Conservation (phyloP, 1,140 invertebrate species). For the Heliconius himera region DNA sequence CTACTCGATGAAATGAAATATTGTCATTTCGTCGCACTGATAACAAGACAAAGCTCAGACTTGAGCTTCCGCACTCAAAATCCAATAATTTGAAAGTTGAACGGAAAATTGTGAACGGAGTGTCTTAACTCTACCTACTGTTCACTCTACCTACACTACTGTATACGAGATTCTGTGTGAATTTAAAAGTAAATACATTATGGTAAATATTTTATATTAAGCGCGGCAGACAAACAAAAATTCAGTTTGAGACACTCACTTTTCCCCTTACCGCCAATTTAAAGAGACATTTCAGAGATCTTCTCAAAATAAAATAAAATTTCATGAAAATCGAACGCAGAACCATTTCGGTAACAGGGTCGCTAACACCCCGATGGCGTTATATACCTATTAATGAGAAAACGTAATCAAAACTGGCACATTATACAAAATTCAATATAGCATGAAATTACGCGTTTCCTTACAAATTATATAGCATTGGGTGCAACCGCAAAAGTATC, state of each 20-base stretch:
- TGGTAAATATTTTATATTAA: no score
- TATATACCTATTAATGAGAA: not conserved
- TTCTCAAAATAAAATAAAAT: no score
- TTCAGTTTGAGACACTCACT: no score
- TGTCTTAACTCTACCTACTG: not conserved
- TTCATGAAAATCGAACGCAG: not conserved
- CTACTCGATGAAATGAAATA: no score
- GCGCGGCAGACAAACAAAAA: not conserved
- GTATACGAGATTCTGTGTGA: not conserved
- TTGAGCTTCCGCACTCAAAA: not conserved
- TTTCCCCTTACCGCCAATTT: no score
- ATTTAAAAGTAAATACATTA: not conserved
- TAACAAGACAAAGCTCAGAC: not conserved
- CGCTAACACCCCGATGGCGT: not conserved
- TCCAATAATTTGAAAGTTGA: not conserved
- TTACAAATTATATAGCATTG: slow-evolving; percentile 29
- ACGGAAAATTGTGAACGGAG: not conserved
- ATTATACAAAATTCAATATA: slow-evolving; percentile 31
- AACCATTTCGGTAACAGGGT: not conserved
- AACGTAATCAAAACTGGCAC: slow-evolving; percentile 13
- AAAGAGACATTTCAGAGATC: no score
- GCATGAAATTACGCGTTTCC: slow-evolving; percentile 27
- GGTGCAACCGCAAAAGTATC: slow-evolving; percentile 22
- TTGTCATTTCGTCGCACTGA: no score
- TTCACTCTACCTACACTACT: not conserved